These are phyloP conservation scores for Oreochromis grahami DNA, from an alignment of 2,797 vertebrate genomes.

Conservation along the genomic window DNA sequence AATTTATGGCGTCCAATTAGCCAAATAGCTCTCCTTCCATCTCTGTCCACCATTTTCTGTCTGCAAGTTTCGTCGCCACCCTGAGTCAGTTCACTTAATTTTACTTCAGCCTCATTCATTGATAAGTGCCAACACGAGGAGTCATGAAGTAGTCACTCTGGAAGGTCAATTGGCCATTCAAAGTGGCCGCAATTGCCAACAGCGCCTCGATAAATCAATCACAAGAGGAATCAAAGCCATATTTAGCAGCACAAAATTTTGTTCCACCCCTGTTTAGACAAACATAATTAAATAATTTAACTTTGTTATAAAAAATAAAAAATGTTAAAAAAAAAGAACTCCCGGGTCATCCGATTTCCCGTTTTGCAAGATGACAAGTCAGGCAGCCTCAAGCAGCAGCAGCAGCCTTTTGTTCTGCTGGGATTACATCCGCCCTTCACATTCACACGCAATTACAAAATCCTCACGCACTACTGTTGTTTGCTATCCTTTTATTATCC, in stretches of 20 bases:
- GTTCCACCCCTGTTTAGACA: not conserved
- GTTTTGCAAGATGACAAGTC: slow-evolving; percentile 45
- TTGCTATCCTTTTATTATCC: slow-evolving; percentile 55
- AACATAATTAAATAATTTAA: not conserved
- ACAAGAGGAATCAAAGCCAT: not conserved
- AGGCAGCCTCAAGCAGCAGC: slow-evolving; percentile 43
- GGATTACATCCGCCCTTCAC: slow-evolving; percentile 54
- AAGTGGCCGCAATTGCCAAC: not conserved
- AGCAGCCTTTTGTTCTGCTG: slow-evolving; percentile 51
- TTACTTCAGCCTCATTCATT: not conserved
- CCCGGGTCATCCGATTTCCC: slow-evolving; percentile 48
- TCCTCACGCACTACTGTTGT: slow-evolving; percentile 50
- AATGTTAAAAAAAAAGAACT: slow-evolving; percentile 13
- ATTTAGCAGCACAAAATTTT: not conserved
- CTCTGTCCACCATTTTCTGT: not conserved
- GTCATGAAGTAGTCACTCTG: not conserved
- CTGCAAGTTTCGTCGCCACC: not conserved
- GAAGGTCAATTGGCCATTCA: not conserved
- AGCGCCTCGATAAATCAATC: not conserved
- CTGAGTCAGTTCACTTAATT: not conserved
- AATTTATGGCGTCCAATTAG: not conserved
- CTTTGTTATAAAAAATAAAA: not conserved
- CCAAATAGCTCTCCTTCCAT: not conserved
- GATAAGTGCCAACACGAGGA: not conserved
- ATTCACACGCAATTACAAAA: slow-evolving; percentile 40